Percentiles rank a stretch among this genome's conserved stretches.
Conservation (phyloP, 2,888 invertebrate genomes). For the Eugnorisma glareosa region DNA sequence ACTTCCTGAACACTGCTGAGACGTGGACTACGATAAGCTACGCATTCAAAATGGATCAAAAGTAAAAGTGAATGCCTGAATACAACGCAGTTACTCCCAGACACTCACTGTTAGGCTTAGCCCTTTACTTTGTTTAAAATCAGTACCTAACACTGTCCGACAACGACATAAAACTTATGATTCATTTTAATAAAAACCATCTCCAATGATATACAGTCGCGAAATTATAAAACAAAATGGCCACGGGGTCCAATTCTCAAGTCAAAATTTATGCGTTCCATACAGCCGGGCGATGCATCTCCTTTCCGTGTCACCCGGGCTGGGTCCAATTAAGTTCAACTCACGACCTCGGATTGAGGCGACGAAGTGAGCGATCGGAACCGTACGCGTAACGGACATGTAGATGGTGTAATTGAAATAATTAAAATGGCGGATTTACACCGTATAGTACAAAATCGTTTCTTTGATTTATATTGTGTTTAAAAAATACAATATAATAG, state of each 20-base stretch:
- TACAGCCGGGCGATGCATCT: constrained; percentile 88
- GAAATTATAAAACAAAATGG: constrained; percentile 82
- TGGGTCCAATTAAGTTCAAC: constrained; percentile 89
- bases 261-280: constrained; percentile 88
- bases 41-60: background rate
- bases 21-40: background rate
- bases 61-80: background rate
- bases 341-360: constrained; percentile 86
- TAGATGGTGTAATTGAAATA: constrained; percentile 36
- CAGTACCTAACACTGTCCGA: constrained; percentile 19
- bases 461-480: background rate
- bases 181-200: constrained; percentile 68
- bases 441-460: background rate
- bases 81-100: background rate
- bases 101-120: background rate
- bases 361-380: constrained; percentile 67
- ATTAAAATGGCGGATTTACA: constrained; percentile 19
- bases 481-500: background rate
- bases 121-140: constrained; percentile 17
- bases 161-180: constrained; percentile 51
- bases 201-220: constrained; percentile 69
- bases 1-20: background rate
- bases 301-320: constrained; percentile 89
- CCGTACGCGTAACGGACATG: constrained; percentile 11
- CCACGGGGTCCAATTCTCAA: constrained; percentile 80